Percentiles rank a stretch among this genome's conserved stretches.
Conservation (phyloP, 2,113 vertebrate species). For the Aleadryas rufinucha region DNA sequence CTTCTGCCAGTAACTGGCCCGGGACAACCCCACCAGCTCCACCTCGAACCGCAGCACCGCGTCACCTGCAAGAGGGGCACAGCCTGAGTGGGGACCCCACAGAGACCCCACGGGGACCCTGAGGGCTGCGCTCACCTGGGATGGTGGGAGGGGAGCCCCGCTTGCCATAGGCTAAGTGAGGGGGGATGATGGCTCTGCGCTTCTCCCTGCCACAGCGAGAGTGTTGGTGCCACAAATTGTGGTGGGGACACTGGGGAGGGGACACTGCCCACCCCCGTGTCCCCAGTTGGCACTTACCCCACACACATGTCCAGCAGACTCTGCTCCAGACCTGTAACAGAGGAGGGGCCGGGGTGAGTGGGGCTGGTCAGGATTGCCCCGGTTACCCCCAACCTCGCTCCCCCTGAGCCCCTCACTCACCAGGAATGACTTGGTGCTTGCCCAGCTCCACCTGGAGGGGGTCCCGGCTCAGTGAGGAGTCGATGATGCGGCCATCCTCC, state of each 20-base stretch:
- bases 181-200: constrained; percentile 89
- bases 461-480: constrained; percentile 87
- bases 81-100: not conserved
- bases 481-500: constrained; percentile 87
- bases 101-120: not conserved
- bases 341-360: not conserved
- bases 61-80: constrained; percentile 71
- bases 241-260: accelerated
- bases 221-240: accelerated
- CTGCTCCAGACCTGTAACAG: constrained; percentile 87
- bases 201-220: constrained; percentile 81
- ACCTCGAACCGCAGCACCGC: constrained; percentile 89
- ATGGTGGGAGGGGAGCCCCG: constrained; percentile 89
- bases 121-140: constrained; percentile 79
- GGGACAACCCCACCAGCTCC: constrained; percentile 84
- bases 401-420: constrained; percentile 52
- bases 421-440: constrained; percentile 90
- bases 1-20: constrained; percentile 88
- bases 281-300: constrained; percentile 70
- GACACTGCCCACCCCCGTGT: accelerated
- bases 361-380: not conserved
- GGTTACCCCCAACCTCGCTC: accelerated
- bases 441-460: constrained; percentile 91
- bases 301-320: constrained; percentile 91
- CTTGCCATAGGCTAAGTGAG: constrained; percentile 94